Conservation (phyloP, 1,140 invertebrate species). For the silkworm (Bombyx mori) region DNA sequence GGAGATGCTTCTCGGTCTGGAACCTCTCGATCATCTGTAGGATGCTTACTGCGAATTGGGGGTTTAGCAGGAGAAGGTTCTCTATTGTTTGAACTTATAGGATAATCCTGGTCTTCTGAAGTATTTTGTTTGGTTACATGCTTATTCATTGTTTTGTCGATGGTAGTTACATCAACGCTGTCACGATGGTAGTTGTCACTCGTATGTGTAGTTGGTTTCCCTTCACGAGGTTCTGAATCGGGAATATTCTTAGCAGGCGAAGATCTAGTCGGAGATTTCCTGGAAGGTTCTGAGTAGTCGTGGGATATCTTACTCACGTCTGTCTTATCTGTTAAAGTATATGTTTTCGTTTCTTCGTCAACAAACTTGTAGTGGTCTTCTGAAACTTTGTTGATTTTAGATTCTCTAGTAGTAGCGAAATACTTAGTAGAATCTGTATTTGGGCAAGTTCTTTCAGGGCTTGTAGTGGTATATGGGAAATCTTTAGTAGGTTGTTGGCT, state of each 20-base stretch:
- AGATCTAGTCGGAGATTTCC: not conserved
- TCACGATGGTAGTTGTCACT: not conserved
- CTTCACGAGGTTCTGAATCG: conserved; percentile 8
- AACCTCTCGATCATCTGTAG: not conserved
- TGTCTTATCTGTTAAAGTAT: conserved; percentile 21
- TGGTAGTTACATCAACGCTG: conserved; percentile 1
- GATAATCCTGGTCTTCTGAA: conserved; percentile 7
- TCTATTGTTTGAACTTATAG: conserved; percentile 4
- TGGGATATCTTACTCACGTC: conserved; percentile 2
- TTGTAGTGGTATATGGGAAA: conserved; percentile 12
- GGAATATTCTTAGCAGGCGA: not conserved
- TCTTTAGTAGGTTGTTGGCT: conserved; percentile 18
- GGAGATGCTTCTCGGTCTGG: conserved; percentile 15
- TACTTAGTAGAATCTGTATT: not conserved
- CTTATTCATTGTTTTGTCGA: conserved; percentile 2
- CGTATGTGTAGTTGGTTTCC: not conserved
- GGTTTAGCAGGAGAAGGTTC: conserved; percentile 15
- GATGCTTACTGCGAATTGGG: not conserved
- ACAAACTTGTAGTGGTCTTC: conserved; percentile 50
- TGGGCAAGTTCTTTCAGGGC: conserved; percentile 12
- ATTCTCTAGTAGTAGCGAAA: conserved; percentile 12
- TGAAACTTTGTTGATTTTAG: conserved; percentile 19
- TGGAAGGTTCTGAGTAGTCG: not conserved
- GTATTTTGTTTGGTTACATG: conserved; percentile 1
- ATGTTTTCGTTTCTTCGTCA: conserved; percentile 56